Percentiles rank a stretch among this genome's conserved stretches.
These are phyloP conservation scores for Saguinus oedipus DNA, from an alignment of 2,797 vertebrate species.

Conservation along the genomic window DNA sequence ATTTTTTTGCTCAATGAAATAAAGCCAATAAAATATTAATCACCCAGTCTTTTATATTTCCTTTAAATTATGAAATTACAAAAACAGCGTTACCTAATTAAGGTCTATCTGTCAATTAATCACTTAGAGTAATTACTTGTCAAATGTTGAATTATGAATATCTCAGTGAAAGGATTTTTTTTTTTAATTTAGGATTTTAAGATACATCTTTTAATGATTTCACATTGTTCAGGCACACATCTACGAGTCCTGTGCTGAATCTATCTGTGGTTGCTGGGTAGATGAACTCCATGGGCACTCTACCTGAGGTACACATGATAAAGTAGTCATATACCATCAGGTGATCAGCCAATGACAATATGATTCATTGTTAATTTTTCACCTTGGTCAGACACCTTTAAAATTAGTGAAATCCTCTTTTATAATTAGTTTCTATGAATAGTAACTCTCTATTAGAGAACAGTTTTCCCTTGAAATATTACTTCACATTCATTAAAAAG, in stretches of 20 bases:
- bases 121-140: neutral
- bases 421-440: slow-evolving; percentile 82
- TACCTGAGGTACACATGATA: neutral
- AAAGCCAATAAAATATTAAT: neutral
- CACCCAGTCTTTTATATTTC: neutral
- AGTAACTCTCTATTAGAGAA: slow-evolving; percentile 75
- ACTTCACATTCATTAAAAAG: slow-evolving; percentile 75
- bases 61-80: slow-evolving; percentile 4
- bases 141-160: neutral
- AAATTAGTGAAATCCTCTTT: slow-evolving; percentile 76
- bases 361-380: slow-evolving; percentile 78
- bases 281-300: neutral
- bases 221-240: neutral
- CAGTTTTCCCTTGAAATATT: slow-evolving; percentile 79
- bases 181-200: neutral
- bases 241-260: neutral
- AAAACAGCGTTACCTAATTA: neutral
- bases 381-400: slow-evolving; percentile 78
- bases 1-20: slow-evolving; percentile 1
- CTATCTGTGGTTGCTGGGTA: neutral
- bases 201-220: neutral
- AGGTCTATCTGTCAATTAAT: neutral
- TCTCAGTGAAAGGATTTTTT: neutral
- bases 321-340: neutral
- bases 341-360: slow-evolving; percentile 32